Evolutionary conservation across 2,797 vertebrate genomes (phyloP).

Genomic region (Staurois parvus): DNA sequence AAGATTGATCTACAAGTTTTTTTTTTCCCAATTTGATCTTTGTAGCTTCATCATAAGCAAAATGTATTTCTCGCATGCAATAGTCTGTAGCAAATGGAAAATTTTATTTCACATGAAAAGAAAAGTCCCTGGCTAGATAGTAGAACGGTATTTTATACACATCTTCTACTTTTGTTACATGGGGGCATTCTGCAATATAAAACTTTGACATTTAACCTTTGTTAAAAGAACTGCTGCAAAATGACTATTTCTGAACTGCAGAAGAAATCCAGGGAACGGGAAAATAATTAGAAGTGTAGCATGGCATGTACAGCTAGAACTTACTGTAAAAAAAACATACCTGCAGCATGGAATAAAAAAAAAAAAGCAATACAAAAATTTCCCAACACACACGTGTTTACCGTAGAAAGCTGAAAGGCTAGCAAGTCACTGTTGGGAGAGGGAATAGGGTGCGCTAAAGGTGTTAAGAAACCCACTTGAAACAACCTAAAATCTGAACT

Average conservation of each 20-base stretch:
- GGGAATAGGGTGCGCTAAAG: too few species aligned
- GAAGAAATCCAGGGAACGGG: neutral
- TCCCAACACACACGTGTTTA: too few species aligned
- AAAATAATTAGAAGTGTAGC: constrained; percentile 32
- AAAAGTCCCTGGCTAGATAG: constrained; percentile 14
- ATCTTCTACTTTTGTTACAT: neutral
- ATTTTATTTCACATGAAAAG: neutral
- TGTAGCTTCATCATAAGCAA: neutral
- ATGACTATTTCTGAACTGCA: constrained; percentile 20
- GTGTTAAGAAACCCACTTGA: too few species aligned
- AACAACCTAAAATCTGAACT: too few species aligned
- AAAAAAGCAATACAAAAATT: too few species aligned
- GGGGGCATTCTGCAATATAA: neutral
- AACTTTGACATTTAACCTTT: constrained; percentile 29
- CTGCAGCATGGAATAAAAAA: too few species aligned
- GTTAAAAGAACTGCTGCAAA: neutral
- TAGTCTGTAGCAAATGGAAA: neutral
- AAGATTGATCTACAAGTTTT: neutral
- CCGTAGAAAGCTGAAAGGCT: too few species aligned
- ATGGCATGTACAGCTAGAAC: neutral
- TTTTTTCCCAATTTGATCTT: neutral
- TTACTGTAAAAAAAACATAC: neutral
- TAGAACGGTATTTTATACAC: neutral
- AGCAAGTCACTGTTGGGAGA: too few species aligned
- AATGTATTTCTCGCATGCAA: neutral